Evolutionary conservation across 2,113 vertebrate species (phyloP), one percentile per base, ranked within the genome.

Genomic region (Panurus biarmicus): DNA sequence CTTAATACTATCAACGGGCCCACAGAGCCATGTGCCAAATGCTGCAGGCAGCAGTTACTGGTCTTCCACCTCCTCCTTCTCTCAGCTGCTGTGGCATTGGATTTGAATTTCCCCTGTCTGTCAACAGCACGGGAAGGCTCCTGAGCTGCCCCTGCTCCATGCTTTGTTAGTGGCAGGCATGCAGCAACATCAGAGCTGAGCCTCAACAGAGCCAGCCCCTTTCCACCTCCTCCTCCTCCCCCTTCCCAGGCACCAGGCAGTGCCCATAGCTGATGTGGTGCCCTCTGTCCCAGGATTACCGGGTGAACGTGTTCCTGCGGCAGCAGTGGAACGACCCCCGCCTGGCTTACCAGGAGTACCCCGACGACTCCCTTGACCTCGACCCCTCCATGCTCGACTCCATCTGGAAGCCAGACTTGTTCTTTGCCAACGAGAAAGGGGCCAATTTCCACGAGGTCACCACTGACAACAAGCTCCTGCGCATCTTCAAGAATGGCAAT

Each of bases 321-420:
- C 99, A 99, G 79, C 98, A 99, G 76, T 99, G 99, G 99, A 99
- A 99, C 0, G 99, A 99, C 90, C 99, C 98, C 38, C 98, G 99
- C 16, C 96, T 99, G 97, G 98, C 99, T 1, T 99, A 99, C 95
- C 97, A 88, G 1, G 98, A 99, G 94, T 99, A 99, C 95, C 99
- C 99, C 0, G 99, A 99, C 0, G 98, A 98, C 94, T 99, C 98
- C 10, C 97, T 99, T 2, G 99, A 99, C 96, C 97, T 99, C 1
- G 98, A 99, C 83, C 99, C 99, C 22, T 99, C 99, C 89, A 99
- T 99, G 98, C 95, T 99, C 7, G 98, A 99, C 96, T 99, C 98
- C 67, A 99, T 99, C 97, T 99, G 99, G 99, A 99, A 99, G 96
- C 99, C 99, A 15, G 99, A 99, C 85, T 93, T 99, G 84, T 99